phyloP scores from a whole-genome alignment of 1,140 invertebrate genomes.

The Euwallacea similis region DNA sequence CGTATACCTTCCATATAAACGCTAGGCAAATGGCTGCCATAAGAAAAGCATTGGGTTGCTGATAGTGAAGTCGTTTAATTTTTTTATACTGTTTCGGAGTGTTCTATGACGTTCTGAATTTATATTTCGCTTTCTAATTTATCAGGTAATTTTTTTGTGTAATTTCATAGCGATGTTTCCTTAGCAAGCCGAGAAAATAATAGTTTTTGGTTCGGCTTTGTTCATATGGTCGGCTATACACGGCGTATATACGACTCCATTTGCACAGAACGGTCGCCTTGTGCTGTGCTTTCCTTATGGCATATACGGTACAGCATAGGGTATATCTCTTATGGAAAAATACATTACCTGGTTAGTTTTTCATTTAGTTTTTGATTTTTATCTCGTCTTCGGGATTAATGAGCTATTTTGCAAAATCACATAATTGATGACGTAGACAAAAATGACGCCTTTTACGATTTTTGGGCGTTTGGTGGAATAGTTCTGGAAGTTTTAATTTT shows the following conservation, averaged over 20 bases:
- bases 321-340: conserved; percentile 29
- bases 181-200: conserved; percentile 32
- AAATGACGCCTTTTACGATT: conserved; percentile 42
- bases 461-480: conserved; percentile 34
- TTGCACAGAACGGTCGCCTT: conserved; percentile 48
- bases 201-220: conserved; percentile 46
- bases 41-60: conserved; percentile 50
- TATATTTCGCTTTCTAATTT: conserved; percentile 30
- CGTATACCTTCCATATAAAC: conserved; percentile 47
- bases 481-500: conserved; percentile 36
- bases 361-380: conserved; percentile 33
- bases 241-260: conserved; percentile 53
- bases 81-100: conserved; percentile 35
- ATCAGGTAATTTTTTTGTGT: conserved; percentile 42
- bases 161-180: conserved; percentile 31
- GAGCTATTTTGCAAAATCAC: conserved; percentile 35
- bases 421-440: conserved; percentile 49
- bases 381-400: background rate
- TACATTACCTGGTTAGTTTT: conserved; percentile 39
- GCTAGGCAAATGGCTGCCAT: conserved; percentile 55
- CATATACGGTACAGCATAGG: conserved; percentile 39
- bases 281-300: conserved; percentile 46
- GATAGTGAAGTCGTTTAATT: conserved; percentile 29
- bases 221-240: conserved; percentile 52
- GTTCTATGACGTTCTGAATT: conserved; percentile 3